These are phyloP conservation scores for Unio pictorum DNA, from an alignment of 2,888 invertebrate species.

Conservation along the genomic window DNA sequence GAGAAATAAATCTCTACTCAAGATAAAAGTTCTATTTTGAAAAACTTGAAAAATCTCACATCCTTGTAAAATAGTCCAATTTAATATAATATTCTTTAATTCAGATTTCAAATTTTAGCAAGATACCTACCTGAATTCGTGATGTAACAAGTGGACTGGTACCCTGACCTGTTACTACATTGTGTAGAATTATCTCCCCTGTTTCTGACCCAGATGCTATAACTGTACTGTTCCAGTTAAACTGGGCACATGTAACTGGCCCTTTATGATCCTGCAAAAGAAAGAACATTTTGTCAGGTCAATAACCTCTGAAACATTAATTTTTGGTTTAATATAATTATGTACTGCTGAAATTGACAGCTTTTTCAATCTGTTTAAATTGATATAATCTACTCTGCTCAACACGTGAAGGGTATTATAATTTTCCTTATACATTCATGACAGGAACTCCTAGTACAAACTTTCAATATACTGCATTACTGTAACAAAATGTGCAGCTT, in stretches of 20 bases:
- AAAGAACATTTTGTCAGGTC: background rate
- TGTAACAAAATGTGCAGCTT: too few relatives aligned
- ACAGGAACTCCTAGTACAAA: too few relatives aligned
- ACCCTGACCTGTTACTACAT: conserved; percentile 66
- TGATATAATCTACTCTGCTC: too few relatives aligned
- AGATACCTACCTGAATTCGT: conserved; percentile 49
- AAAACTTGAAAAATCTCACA: too few relatives aligned
- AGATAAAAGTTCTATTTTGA: too few relatives aligned
- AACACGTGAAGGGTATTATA: too few relatives aligned
- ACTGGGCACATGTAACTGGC: conserved; percentile 61
- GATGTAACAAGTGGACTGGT: conserved; percentile 59
- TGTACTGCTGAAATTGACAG: too few relatives aligned
- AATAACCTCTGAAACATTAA: too few relatives aligned
- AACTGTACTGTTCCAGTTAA: conserved; percentile 67
- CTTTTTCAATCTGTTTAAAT: too few relatives aligned
- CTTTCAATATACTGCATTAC: too few relatives aligned
- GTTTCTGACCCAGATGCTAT: conserved; percentile 67
- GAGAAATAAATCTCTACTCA: too few relatives aligned
- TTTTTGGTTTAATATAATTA: background rate
- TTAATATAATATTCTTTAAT: background rate
- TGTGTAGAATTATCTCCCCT: conserved; percentile 69
- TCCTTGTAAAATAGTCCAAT: background rate
- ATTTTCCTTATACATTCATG: too few relatives aligned
- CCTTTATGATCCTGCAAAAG: conserved; percentile 62
- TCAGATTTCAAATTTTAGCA: background rate